phyloP scores from a whole-genome alignment of 2,888 invertebrate genomes.

The Polydrusus tereticollis region DNA sequence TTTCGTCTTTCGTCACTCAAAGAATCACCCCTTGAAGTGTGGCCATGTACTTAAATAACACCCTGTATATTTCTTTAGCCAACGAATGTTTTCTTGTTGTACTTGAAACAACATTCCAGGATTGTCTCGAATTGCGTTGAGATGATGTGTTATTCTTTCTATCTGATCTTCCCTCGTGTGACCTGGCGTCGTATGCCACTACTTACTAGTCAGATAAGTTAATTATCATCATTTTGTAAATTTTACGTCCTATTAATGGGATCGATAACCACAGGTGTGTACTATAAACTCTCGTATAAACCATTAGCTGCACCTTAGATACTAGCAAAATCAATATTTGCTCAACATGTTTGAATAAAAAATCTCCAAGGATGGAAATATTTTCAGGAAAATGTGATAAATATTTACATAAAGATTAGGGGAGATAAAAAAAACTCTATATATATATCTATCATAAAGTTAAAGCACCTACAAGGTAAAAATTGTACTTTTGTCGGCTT shows the following conservation, averaged over 20 bases:
- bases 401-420: neutral
- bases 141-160: too few species aligned
- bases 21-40: too few species aligned
- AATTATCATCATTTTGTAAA: neutral
- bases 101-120: too few species aligned
- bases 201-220: too few species aligned
- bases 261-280: neutral
- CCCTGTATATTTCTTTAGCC: too few species aligned
- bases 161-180: too few species aligned
- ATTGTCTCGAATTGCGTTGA: too few species aligned
- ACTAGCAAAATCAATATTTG: neutral
- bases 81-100: too few species aligned
- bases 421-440: neutral
- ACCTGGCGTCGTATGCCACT: too few species aligned
- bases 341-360: neutral
- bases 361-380: neutral
- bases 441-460: too few species aligned
- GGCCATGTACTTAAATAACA: too few species aligned
- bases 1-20: too few species aligned
- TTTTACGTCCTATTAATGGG: neutral
- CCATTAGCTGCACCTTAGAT: neutral
- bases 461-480: neutral
- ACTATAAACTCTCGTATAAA: neutral
- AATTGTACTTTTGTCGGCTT: neutral
- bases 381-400: neutral